Evolutionary conservation across 1,140 invertebrate species (phyloP).

Genomic region (Teleopsis dalmanni): DNA sequence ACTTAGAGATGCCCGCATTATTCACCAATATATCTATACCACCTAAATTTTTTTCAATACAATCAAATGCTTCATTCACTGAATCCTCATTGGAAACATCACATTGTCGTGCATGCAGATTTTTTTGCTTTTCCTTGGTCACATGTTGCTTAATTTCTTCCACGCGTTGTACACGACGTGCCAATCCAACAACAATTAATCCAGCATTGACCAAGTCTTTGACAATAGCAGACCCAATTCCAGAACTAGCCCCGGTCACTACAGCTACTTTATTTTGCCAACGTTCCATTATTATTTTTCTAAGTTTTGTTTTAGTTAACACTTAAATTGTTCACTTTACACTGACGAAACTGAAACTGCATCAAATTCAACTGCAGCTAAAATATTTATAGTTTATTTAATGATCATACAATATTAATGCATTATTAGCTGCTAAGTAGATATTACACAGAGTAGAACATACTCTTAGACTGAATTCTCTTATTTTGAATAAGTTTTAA

Average conservation of each 20-base stretch:
- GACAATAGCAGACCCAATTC: constrained; percentile 46
- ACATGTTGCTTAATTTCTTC: constrained; percentile 35
- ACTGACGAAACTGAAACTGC: too few species aligned
- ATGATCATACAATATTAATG: too few species aligned
- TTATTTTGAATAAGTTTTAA: too few species aligned
- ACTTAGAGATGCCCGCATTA: constrained; percentile 54
- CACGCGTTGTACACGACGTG: constrained; percentile 54
- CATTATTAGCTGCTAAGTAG: too few species aligned
- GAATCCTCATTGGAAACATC: constrained; percentile 58
- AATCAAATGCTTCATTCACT: constrained; percentile 55
- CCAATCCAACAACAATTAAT: constrained; percentile 60
- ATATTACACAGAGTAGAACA: too few species aligned
- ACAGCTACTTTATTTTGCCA: constrained; percentile 12
- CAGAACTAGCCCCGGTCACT: constrained; percentile 24
- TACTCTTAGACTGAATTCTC: too few species aligned
- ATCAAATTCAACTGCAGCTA: too few species aligned
- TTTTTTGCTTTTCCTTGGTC: constrained; percentile 29
- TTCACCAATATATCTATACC: constrained; percentile 63
- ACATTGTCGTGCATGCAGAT: constrained; percentile 48
- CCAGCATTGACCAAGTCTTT: constrained; percentile 19
- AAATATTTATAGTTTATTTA: too few species aligned
- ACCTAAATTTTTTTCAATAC: constrained; percentile 52
- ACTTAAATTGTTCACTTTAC: neutral
- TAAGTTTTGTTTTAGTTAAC: neutral
- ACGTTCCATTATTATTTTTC: constrained; percentile 9